Evolutionary conservation across 23 tunicate species (phyloP), one percentile per base, ranked within the genome.

Genomic region (Aplidium turbinatum): DNA sequence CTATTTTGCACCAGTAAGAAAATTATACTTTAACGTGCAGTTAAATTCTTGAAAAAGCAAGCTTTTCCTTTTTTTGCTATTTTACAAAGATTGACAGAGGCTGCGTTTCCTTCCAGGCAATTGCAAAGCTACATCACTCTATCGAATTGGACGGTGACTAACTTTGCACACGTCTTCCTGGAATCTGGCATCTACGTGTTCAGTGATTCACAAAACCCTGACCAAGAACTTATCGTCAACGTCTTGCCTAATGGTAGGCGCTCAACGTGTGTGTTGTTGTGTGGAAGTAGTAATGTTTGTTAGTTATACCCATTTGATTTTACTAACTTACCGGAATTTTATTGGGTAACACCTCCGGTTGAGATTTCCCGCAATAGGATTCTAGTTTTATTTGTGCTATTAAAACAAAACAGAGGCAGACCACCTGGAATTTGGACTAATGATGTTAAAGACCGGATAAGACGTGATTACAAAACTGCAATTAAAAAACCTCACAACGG

Each of bases 141-240:
- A 30, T 60, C 86, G 19, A 84, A 84, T 30, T 66, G 73, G 67
- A 67, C 80, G 0, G 66, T 91, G 24, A 72, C 55, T 9, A 95
- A 88, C 78, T 95, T 95, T 39, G 99, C 96, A 9, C 89, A 95
- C 47, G 62, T 95, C 33, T 95, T 95, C 66, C 34, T 80, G 0
- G 75, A 79, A 54, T 24, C 96, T 47, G 99, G 99, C 22, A 84
- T 83, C 31, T 88, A 70, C 70, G 99, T 95, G 33, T 95, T 95
- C 67, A 80, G 82, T 54, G 90, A 84, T 73, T 55, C 99, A 4
- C 96, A 83, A 54, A 72, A 78, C 29, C 28, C 72, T 1, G 80
- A 58, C 20, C 79, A 81, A 35, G 78, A 90, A 58, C 34, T 84
- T 11, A 83, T 95, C 25, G 65, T 95, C 62, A 90, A 88, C 40